These are phyloP conservation scores for Asarcornis scutulata DNA, from an alignment of 2,113 vertebrate genomes.

Conservation along the genomic window DNA sequence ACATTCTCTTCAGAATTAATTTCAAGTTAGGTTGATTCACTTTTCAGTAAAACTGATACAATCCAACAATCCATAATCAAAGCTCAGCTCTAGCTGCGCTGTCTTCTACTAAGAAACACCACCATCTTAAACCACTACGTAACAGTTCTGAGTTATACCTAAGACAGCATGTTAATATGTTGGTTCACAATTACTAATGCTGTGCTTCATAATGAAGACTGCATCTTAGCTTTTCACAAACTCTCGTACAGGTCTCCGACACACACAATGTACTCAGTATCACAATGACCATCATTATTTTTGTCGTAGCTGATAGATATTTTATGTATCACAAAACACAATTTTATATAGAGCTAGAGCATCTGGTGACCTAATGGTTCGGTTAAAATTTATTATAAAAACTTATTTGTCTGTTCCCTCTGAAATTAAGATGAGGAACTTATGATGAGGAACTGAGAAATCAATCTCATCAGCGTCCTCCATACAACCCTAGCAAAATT, in stretches of 20 bases:
- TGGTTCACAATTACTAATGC: neutral
- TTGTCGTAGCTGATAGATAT: neutral
- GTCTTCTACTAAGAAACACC: neutral
- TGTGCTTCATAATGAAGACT: neutral
- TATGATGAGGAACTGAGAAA: neutral
- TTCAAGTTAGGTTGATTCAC: neutral
- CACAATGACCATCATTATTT: neutral
- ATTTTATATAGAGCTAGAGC: neutral
- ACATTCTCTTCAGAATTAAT: neutral
- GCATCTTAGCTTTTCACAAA: neutral
- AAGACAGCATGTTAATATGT: neutral
- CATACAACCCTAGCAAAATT: neutral
- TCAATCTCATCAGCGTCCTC: neutral
- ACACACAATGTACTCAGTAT: neutral
- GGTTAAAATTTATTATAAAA: neutral
- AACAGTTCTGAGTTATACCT: neutral
- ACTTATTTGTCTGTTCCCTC: neutral
- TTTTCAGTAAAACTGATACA: neutral
- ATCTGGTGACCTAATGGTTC: neutral
- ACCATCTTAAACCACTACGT: neutral
- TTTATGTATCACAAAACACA: neutral
- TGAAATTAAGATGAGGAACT: neutral
- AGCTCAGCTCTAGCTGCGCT: neutral
- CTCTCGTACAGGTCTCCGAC: neutral
- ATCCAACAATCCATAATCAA: neutral